Evolutionary conservation across 2,797 vertebrate species (phyloP).

Genomic region (Fistularia commersonii): DNA sequence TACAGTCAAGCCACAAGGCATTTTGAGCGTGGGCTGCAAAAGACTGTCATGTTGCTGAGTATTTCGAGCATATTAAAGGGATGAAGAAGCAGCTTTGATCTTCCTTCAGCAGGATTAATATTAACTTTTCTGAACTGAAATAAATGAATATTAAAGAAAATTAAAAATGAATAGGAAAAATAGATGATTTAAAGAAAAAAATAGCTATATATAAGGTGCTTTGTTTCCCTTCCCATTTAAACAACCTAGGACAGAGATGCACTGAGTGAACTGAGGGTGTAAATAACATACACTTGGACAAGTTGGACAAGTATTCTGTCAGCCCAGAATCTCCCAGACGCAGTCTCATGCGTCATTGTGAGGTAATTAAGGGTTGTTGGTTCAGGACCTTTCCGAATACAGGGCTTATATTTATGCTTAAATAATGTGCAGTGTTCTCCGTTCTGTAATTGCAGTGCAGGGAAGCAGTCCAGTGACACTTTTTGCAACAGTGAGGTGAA

Average conservation of each 20-base stretch:
- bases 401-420: constrained; percentile 56
- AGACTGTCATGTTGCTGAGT: constrained; percentile 26
- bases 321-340: constrained; percentile 41
- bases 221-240: constrained; percentile 6
- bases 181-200: constrained; percentile 15
- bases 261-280: constrained; percentile 36
- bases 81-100: constrained; percentile 46
- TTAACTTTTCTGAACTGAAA: constrained; percentile 28
- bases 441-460: constrained; percentile 68
- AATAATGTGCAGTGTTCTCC: constrained; percentile 52
- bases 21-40: constrained; percentile 17
- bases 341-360: constrained; percentile 70
- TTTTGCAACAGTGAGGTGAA: constrained; percentile 53
- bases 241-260: constrained; percentile 19
- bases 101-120: constrained; percentile 24
- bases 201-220: constrained; percentile 19
- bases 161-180: constrained; percentile 13
- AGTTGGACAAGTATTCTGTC: constrained; percentile 44
- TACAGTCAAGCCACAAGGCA: constrained; percentile 20
- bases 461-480: constrained; percentile 40
- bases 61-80: constrained; percentile 30
- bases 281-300: constrained; percentile 48
- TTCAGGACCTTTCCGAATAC: constrained; percentile 68
- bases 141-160: constrained; percentile 17
- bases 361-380: constrained; percentile 75